A percentile compares a stretch with the other conserved stretches of the same genome.
Evolutionary conservation across 2,888 invertebrate species (phyloP).

Genomic region (Noctua pronuba): DNA sequence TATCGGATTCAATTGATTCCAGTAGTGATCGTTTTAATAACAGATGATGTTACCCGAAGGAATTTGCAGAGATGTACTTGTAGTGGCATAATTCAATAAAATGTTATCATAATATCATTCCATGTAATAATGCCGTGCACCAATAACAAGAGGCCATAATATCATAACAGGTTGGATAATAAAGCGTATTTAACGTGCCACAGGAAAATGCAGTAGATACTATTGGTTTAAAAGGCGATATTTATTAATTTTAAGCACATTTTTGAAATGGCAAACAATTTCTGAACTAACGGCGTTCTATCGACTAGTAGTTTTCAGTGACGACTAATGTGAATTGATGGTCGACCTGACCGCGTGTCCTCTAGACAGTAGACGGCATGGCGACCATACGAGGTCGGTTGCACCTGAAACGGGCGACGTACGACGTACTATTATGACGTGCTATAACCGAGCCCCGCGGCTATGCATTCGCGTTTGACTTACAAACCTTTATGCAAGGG

Average conservation of each 20-base stretch:
- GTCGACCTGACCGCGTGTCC: constrained; percentile 76
- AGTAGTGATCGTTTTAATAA: neutral
- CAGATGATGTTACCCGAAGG: neutral
- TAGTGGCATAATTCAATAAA: neutral
- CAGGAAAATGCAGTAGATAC: neutral
- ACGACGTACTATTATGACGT: constrained; percentile 46
- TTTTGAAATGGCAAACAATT: constrained; percentile 8
- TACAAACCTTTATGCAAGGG: constrained; percentile 52
- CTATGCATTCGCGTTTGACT: constrained; percentile 60
- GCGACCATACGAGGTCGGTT: constrained; percentile 76
- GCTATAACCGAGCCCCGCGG: constrained; percentile 46
- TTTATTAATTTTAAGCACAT: neutral
- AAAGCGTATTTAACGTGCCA: neutral
- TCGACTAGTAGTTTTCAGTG: constrained; percentile 47
- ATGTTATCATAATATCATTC: neutral
- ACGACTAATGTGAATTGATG: constrained; percentile 66
- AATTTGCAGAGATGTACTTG: neutral
- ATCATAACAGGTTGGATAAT: neutral
- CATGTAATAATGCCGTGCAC: neutral
- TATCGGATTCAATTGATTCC: neutral
- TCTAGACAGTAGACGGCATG: constrained; percentile 82
- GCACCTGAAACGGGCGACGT: constrained; percentile 70
- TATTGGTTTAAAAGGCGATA: neutral
- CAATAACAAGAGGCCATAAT: neutral
- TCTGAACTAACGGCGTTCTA: constrained; percentile 6